These are phyloP conservation scores for Amblyopsis hoosieri DNA, from an alignment of 2,797 vertebrate genomes.

Conservation along the genomic window DNA sequence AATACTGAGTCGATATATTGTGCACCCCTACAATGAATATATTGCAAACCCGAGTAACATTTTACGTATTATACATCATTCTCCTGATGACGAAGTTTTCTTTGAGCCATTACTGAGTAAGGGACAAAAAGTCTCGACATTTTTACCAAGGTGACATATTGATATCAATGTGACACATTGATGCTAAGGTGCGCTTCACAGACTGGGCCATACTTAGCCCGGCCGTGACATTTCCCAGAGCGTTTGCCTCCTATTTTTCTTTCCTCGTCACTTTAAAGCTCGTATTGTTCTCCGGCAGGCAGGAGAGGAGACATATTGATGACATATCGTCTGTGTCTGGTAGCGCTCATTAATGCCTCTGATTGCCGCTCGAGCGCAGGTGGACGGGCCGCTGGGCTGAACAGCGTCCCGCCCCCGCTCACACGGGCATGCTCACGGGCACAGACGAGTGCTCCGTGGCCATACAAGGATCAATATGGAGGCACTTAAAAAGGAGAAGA, in stretches of 20 bases:
- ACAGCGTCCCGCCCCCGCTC: slow-evolving; percentile 25
- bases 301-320: slow-evolving; percentile 59
- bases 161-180: slow-evolving; percentile 55
- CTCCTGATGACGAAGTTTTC: slow-evolving; percentile 31
- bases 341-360: slow-evolving; percentile 69
- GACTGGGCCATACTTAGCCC: slow-evolving; percentile 22
- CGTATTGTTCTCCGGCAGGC: slow-evolving; percentile 61
- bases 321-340: slow-evolving; percentile 50
- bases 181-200: slow-evolving; percentile 47
- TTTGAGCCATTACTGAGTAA: slow-evolving; percentile 36
- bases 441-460: slow-evolving; percentile 41
- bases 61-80: slow-evolving; percentile 4
- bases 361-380: slow-evolving; percentile 62
- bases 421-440: slow-evolving; percentile 13
- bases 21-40: too few species aligned
- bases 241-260: slow-evolving; percentile 31
- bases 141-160: slow-evolving; percentile 57
- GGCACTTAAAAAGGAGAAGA: slow-evolving; percentile 50
- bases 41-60: too few species aligned
- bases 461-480: slow-evolving; percentile 53
- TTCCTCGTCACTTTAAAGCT: slow-evolving; percentile 35
- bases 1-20: too few species aligned
- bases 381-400: slow-evolving; percentile 31
- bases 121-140: slow-evolving; percentile 14
- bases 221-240: slow-evolving; percentile 53